Evolutionary conservation across 2,888 invertebrate genomes (phyloP), one percentile per base, ranked within the genome.

Genomic region (Rapana venosa): DNA sequence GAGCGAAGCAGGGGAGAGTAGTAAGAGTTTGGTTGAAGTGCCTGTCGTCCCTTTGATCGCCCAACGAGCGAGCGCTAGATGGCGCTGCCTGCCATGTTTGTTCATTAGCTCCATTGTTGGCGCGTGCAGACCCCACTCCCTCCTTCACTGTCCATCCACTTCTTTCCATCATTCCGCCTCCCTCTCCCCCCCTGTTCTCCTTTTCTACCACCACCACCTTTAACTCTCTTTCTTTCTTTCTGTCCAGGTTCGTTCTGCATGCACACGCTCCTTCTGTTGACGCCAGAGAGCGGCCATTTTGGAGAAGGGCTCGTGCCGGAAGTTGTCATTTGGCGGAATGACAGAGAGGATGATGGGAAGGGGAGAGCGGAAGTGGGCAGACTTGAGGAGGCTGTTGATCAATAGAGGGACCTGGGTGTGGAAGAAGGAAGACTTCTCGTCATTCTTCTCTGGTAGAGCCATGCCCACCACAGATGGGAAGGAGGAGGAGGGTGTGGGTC

Each of bases 51-150:
- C 32, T 13, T 79, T 13, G 77, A 32, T 32, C 32, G 77, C 77
- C 32, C 77, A 61, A 15, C 77, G 8, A 79, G 11, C 85, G 87
- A 87, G 87, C 61, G 87, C 87, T 47, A 77, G 87, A 87, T 88
- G 70, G 74, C 79, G 61, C 84, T 88, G 87, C 36, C 88, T 83
- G 86, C 83, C 83, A 70, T 90, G 89, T 91, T 91, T 91, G 91
- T 91, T 91, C 91, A 88, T 91, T 91, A 91, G 90, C 74, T 22
- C 87, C 84, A 91, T 91, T 91, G 91, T 91, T 84, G 56, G 74
- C 90, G 36, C 83, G 87, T 89, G 90, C 77, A 47, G 5, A 15
- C 79, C n/a, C 56, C 26, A 32, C 85, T 30, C 47, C 47, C 4
- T 84, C 30, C 15, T 47, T n/a, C 84, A n/a, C n/a, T n/a, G n/a